Evolutionary conservation across 2,888 invertebrate genomes (phyloP), one percentile per base, ranked within the genome.

Genomic region (Ophion obscuratus): DNA sequence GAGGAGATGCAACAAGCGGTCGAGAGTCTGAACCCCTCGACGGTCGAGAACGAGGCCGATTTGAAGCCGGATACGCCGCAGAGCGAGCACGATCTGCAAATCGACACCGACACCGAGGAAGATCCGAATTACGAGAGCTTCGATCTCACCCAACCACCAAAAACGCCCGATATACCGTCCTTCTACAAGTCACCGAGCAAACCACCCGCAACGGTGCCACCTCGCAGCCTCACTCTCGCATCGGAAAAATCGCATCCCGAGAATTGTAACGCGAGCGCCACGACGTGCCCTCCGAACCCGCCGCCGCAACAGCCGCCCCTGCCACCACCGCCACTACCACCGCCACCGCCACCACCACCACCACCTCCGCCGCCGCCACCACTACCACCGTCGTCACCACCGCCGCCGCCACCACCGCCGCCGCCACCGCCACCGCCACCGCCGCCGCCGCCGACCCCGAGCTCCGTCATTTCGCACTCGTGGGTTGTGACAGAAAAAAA

Each of bases 91-190:
- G 97, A 97, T 91, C 94, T 97, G 31, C 96, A 97, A 93, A 98
- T 98, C 83, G 98, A 98, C 92, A 97, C 97, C 0, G 98, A 98
- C 90, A 97, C 97, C 10, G 98, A 98, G 92, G 97, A 98, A 91
- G 95, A 95, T 87, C 94, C 91, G 0, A 91, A 91, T 92, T 95
- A 91, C 93, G 95, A 94, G 94, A 95, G 90, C 66, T 94, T 95
- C 73, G 95, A 95, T 88, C 93, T 95, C 71, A 95, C 94, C 68
- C 95, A 93, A 89, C 95, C 94, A 81, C 95, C 94, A 88, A 96
- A 95, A 92, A 95, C 95, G 5, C 95, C 95, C 1, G 95, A 95
- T 87, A 94, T 95, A 86, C 95, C 95, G 91, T 95, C 94, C 89
- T 95, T 92, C 88, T 95, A 95, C 90, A 94, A 95, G 89, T 95